These are phyloP conservation scores for Calosoma granatense DNA, from an alignment of 1,140 invertebrate species.

Conservation along the genomic window DNA sequence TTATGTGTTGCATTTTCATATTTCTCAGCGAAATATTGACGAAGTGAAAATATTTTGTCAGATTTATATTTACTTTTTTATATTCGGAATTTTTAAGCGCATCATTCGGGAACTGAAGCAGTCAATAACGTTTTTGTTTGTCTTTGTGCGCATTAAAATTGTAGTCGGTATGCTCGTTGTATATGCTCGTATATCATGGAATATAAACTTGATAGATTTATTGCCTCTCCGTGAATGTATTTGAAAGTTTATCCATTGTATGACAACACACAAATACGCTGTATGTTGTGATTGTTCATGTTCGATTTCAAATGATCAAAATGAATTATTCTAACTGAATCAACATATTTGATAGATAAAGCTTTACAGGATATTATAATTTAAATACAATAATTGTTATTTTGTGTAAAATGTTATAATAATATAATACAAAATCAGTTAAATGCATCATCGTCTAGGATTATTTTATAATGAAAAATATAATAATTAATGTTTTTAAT, in stretches of 20 bases:
- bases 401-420: no score
- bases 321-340: neutral
- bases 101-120: neutral
- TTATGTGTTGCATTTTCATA: no score
- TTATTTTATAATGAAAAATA: no score
- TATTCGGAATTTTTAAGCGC: neutral
- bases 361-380: no score
- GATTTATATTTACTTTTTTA: neutral
- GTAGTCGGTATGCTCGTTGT: neutral
- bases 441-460: no score
- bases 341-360: no score
- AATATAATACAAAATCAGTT: no score
- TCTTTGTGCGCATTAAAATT: conserved; percentile 4
- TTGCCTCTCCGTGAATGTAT: neutral
- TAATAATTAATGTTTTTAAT: no score
- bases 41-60: no score
- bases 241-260: neutral
- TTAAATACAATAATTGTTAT: no score
- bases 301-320: neutral
- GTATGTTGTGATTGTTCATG: neutral
- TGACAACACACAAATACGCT: neutral
- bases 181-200: neutral
- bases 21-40: no score
- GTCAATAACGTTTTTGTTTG: conserved; percentile 2
- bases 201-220: conserved; percentile 2